phyloP scores from a whole-genome alignment of 2,888 invertebrate species.

The Polymixis flavicincta region DNA sequence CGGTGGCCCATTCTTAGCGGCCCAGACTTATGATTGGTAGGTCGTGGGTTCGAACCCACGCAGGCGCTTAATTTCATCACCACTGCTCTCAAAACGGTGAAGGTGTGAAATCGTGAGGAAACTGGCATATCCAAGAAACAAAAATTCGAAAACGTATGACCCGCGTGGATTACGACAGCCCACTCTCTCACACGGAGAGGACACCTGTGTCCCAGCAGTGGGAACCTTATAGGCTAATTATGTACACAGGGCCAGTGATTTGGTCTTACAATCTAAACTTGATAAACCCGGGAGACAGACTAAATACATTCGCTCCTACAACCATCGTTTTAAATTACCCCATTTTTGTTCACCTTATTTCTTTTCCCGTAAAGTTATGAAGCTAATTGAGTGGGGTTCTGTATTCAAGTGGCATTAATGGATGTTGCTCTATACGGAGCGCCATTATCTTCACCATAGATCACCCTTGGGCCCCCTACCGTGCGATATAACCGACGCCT shows the following conservation, averaged over 20 bases:
- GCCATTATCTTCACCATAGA: conserved; percentile 68
- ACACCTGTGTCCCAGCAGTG: too few species aligned
- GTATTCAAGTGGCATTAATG: conserved; percentile 69
- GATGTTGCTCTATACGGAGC: conserved; percentile 67
- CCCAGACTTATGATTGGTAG: too few species aligned
- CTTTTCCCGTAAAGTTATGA: conserved; percentile 45
- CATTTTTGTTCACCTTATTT: conserved; percentile 25
- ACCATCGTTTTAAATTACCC: conserved; percentile 34
- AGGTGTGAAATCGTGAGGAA: too few species aligned
- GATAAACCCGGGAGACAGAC: neutral
- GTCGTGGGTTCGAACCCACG: too few species aligned
- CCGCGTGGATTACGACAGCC: too few species aligned
- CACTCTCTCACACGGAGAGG: too few species aligned
- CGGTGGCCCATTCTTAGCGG: too few species aligned
- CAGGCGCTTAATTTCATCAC: too few species aligned
- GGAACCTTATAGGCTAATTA: too few species aligned
- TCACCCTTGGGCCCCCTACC: conserved; percentile 58
- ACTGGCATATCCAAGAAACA: too few species aligned
- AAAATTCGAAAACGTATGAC: too few species aligned
- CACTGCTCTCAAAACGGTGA: too few species aligned
- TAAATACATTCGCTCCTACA: neutral
- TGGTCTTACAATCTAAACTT: neutral
- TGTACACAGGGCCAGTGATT: neutral
- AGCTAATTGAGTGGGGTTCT: conserved; percentile 64
- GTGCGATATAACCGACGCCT: conserved; percentile 39